Evolutionary conservation across 2,797 vertebrate species (phyloP).

Genomic region (Coracias cyanogaster): DNA sequence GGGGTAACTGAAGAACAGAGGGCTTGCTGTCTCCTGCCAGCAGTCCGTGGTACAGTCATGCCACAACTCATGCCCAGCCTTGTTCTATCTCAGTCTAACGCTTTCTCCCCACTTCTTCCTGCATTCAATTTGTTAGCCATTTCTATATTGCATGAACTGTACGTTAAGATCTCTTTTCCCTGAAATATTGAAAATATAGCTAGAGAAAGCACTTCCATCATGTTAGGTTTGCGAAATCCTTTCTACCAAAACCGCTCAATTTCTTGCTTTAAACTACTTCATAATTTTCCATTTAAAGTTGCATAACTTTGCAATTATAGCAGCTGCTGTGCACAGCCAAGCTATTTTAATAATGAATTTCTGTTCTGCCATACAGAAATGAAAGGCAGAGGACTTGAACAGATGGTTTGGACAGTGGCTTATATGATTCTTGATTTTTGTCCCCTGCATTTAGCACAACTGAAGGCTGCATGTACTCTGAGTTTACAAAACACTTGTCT

Average conservation of each 20-base stretch:
- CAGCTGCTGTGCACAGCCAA: slow-evolving; percentile 58
- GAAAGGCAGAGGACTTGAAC: slow-evolving; percentile 56
- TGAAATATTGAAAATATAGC: slow-evolving; percentile 7
- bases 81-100: neutral
- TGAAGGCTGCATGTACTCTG: neutral
- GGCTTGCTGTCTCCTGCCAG: neutral
- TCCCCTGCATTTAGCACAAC: slow-evolving; percentile 22
- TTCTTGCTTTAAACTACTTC: slow-evolving; percentile 58
- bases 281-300: slow-evolving; percentile 52
- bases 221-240: slow-evolving; percentile 20
- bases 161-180: neutral
- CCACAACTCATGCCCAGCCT: neutral
- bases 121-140: neutral
- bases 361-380: slow-evolving; percentile 48
- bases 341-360: slow-evolving; percentile 68
- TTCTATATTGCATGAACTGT: neutral
- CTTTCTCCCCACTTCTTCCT: neutral
- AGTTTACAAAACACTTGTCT: slow-evolving; percentile 63
- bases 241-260: neutral
- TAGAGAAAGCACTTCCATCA: neutral
- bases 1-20: neutral
- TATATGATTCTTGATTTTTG: slow-evolving; percentile 42
- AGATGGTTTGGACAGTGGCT: slow-evolving; percentile 56
- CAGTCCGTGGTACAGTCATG: neutral
- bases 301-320: slow-evolving; percentile 58